phyloP scores from a whole-genome alignment of 92 coral and sea anemone species.

The Zoanthus sociatus region DNA sequence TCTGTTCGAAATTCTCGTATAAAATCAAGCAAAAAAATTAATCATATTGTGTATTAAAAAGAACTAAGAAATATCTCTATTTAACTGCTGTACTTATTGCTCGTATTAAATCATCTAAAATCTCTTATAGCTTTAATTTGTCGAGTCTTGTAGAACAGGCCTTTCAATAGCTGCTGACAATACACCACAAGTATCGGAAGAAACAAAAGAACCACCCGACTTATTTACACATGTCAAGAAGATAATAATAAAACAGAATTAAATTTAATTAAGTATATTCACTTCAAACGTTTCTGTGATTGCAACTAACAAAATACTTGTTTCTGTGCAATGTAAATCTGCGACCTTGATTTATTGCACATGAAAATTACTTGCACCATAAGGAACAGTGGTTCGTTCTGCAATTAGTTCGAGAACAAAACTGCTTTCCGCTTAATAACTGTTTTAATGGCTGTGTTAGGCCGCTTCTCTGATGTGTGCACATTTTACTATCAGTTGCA shows the following conservation, averaged over 20 bases:
- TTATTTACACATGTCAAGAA: background rate
- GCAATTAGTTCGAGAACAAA: background rate
- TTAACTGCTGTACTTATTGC: too few species aligned
- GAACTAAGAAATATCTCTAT: too few species aligned
- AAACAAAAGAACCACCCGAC: slow-evolving; percentile 31
- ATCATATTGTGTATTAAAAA: too few species aligned
- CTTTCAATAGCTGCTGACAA: background rate
- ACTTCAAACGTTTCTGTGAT: background rate
- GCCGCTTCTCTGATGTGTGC: background rate
- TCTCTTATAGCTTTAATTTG: too few species aligned
- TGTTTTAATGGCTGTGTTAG: background rate
- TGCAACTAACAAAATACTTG: background rate
- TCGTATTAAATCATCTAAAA: too few species aligned
- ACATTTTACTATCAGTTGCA: too few species aligned
- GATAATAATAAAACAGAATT: background rate
- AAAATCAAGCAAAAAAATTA: too few species aligned
- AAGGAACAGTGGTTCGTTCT: background rate
- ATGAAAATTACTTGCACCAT: background rate
- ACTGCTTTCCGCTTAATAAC: too few species aligned
- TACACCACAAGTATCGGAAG: background rate
- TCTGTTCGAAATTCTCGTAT: too few species aligned
- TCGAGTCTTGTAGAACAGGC: slow-evolving; percentile 3
- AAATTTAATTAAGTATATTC: slow-evolving; percentile 7
- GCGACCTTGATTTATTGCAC: background rate
- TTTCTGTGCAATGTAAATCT: background rate